Evolutionary conservation across 2,113 vertebrate species (phyloP).

Genomic region (Orientallactaga bullata): DNA sequence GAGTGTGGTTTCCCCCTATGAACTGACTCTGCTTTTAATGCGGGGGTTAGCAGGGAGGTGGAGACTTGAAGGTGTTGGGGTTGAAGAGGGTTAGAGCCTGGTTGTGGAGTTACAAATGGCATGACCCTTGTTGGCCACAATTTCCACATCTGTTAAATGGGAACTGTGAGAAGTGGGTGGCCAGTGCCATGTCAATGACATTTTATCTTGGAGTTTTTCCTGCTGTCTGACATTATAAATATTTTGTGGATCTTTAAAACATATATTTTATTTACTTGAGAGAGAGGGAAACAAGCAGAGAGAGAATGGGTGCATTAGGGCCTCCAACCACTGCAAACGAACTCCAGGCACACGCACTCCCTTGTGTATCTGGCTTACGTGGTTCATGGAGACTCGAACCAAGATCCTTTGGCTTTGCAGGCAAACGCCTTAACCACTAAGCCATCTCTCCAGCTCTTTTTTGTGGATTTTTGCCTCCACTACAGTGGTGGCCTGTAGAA

Average conservation of each 20-base stretch:
- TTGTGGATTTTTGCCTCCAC: background rate
- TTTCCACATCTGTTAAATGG: slow-evolving; percentile 32
- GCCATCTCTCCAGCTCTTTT: too few species aligned
- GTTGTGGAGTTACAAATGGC: background rate
- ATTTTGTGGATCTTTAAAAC: too few species aligned
- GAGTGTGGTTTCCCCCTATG: background rate
- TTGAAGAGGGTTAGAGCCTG: background rate
- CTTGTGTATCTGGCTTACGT: too few species aligned
- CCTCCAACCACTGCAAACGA: too few species aligned
- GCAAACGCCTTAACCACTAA: too few species aligned
- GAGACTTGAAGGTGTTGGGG: background rate
- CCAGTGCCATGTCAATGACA: background rate
- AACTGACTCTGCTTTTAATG: slow-evolving; percentile 27
- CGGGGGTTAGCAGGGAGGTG: background rate
- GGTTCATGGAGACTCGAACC: too few species aligned
- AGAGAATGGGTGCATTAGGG: too few species aligned
- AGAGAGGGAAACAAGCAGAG: too few species aligned
- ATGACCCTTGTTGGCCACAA: background rate
- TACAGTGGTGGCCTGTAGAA: background rate
- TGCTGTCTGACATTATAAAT: background rate
- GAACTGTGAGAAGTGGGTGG: background rate
- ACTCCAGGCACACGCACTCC: too few species aligned
- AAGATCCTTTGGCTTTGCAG: too few species aligned
- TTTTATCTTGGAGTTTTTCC: background rate
- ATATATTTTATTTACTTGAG: too few species aligned